Evolutionary conservation across 2,113 vertebrate species (phyloP), one percentile per base, ranked within the genome.

Genomic region (Sterrhoptilus dennistouni): DNA sequence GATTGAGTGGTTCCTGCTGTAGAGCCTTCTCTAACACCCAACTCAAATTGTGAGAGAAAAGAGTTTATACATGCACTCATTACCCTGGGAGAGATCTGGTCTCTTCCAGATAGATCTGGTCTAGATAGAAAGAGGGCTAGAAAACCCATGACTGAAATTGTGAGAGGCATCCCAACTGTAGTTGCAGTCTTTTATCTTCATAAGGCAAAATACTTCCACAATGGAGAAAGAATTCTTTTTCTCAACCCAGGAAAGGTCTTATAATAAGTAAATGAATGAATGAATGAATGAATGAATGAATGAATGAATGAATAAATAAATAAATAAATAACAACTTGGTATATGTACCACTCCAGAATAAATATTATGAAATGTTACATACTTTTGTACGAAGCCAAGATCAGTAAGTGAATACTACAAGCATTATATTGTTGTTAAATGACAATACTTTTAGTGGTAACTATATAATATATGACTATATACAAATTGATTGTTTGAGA

Each of bases 301-400:
- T 1, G 33, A 27, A 70, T 4, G 2, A 47, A 49, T 49, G 1
- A 33, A 14, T 1, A 12, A 21, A 8, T 11, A 7, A 21, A 8
- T 11, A 7, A 31, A 15, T 1, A 40, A 27, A 70, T 4, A 64
- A 47, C 4, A 25, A 12, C 4, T 28, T 59, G n/a, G 12, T 21
- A 29, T 18, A n/a, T 36, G 3, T 4, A 44, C 29, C 31, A 25
- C 8, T 36, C 13, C 17, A 56, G 59, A 69, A 80, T 14, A 86
- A 42, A 22, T 38, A 2, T 60, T 42, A 24, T 2, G 2, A 68
- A 64, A 66, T 76, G 9, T 44, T 15, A 59, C 7, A 11, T 19
- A 9, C 5, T 35, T 79, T 35, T 77, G 4, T 53, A 45, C 2
- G 3, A 88, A 75, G 8, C 15, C 38, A 49, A 57, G 16, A 12